phyloP scores from a whole-genome alignment of 2,888 invertebrate species.

The Byasa hedistus region DNA sequence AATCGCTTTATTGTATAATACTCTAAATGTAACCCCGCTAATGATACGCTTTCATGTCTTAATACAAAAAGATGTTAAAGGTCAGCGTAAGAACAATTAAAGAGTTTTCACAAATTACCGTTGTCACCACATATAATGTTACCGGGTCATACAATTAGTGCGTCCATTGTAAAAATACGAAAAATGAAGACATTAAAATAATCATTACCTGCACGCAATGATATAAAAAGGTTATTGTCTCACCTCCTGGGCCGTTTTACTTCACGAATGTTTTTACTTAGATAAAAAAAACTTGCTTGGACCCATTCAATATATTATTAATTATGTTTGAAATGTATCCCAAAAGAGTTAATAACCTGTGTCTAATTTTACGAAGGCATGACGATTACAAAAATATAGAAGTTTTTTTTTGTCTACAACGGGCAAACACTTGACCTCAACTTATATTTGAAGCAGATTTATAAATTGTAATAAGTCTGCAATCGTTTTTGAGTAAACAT shows the following conservation, averaged over 20 bases:
- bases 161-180: conserved; percentile 16
- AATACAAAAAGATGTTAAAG: conserved; percentile 15
- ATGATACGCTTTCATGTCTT: neutral
- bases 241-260: neutral
- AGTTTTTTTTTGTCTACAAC: too few species aligned
- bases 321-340: too few species aligned
- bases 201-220: conserved; percentile 23
- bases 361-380: too few species aligned
- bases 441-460: too few species aligned
- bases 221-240: conserved; percentile 3
- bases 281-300: too few species aligned
- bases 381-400: too few species aligned
- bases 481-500: too few species aligned
- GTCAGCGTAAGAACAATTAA: conserved; percentile 9
- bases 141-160: conserved; percentile 25
- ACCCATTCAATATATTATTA: too few species aligned
- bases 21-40: neutral
- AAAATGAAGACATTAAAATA: conserved; percentile 25
- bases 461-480: too few species aligned
- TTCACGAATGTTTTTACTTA: neutral
- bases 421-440: too few species aligned
- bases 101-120: conserved; percentile 2
- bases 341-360: too few species aligned
- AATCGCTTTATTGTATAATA: too few species aligned
- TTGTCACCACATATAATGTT: conserved; percentile 17